Evolutionary conservation across 2,113 vertebrate species (phyloP).

Genomic region (Spea multiplicata): DNA sequence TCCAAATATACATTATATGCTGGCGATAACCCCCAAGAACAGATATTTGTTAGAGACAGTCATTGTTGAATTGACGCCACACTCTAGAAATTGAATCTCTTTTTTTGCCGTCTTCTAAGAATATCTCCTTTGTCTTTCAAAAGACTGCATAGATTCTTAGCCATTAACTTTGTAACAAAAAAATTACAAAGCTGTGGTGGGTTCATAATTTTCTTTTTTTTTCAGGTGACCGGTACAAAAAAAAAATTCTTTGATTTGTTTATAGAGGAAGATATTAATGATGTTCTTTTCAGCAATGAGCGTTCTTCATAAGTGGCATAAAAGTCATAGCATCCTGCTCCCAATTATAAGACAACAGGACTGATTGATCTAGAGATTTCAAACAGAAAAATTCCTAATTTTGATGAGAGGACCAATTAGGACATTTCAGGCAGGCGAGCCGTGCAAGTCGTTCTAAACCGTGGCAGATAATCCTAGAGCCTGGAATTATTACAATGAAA

Average conservation of each 20-base stretch:
- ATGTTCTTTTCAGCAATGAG: background rate
- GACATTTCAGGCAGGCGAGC: background rate
- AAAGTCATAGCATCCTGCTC: background rate
- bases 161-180: background rate
- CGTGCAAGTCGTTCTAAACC: background rate
- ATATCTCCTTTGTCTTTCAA: background rate
- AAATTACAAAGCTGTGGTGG: no score
- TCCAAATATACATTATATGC: background rate
- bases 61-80: background rate
- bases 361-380: background rate
- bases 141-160: background rate
- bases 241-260: background rate
- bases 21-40: background rate
- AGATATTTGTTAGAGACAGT: background rate
- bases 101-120: background rate
- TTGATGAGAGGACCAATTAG: background rate
- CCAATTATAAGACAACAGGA: background rate
- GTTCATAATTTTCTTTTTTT: background rate
- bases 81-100: background rate
- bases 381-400: background rate
- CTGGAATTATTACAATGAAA: no score
- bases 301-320: background rate
- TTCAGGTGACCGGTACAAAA: background rate
- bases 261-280: background rate
- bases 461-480: no score